Evolutionary conservation across 1,140 invertebrate species (phyloP).

Genomic region (Dendroctonus valens): DNA sequence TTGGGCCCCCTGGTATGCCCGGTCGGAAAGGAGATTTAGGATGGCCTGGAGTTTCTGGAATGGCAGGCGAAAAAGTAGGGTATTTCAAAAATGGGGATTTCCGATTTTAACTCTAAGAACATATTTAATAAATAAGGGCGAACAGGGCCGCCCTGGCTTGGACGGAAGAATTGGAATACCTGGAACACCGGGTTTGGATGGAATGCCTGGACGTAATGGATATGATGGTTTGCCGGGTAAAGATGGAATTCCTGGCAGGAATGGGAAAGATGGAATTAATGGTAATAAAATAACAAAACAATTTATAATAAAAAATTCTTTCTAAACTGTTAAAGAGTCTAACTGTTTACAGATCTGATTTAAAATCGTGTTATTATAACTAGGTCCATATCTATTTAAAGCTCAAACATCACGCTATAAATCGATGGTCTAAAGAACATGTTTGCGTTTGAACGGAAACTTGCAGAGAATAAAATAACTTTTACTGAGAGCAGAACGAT

Average conservation of each 20-base stretch:
- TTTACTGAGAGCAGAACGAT: too few species aligned
- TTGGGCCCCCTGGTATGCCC: constrained; percentile 14
- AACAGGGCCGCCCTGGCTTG: constrained; percentile 67
- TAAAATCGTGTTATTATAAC: too few species aligned
- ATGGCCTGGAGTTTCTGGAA: constrained; percentile 23
- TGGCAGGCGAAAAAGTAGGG: constrained; percentile 40
- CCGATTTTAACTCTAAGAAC: not conserved
- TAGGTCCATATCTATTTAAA: too few species aligned
- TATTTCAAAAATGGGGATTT: not conserved
- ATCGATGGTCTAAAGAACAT: too few species aligned
- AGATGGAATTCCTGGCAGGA: constrained; percentile 68
- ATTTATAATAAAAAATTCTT: too few species aligned
- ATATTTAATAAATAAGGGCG: constrained; percentile 35
- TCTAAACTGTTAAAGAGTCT: too few species aligned
- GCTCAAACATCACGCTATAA: not conserved
- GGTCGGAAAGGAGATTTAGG: constrained; percentile 26
- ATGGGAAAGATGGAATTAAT: constrained; percentile 68
- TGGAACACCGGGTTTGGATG: constrained; percentile 83
- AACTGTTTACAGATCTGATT: too few species aligned
- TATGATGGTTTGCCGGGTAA: constrained; percentile 68
- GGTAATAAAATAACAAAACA: constrained; percentile 53
- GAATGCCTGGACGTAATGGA: constrained; percentile 76
- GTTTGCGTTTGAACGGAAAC: too few species aligned
- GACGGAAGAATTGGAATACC: constrained; percentile 84
- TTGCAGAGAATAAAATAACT: too few species aligned